Evolutionary conservation across 2,797 vertebrate genomes (phyloP).

Genomic region (Triplophysa bombifrons): DNA sequence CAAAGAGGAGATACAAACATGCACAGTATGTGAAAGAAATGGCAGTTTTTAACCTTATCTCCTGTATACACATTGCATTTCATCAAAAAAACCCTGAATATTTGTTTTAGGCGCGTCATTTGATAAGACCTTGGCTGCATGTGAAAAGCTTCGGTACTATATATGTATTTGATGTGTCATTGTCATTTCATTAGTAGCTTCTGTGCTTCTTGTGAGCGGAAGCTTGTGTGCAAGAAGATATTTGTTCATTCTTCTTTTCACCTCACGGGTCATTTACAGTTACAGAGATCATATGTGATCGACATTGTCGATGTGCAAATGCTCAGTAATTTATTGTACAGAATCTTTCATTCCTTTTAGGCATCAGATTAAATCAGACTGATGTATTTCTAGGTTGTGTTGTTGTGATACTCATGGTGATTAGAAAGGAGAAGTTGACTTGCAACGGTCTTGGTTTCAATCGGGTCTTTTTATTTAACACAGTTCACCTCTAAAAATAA

Average conservation of each 20-base stretch:
- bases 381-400: neutral
- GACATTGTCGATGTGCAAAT: neutral
- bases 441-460: too few species aligned
- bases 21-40: too few species aligned
- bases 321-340: neutral
- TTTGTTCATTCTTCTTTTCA: neutral
- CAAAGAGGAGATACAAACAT: too few species aligned
- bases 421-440: neutral
- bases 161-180: too few species aligned
- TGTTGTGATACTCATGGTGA: neutral
- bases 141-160: neutral
- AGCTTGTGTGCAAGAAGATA: neutral
- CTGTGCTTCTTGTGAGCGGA: conserved; percentile 3
- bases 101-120: too few species aligned
- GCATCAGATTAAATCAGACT: neutral
- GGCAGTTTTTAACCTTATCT: too few species aligned
- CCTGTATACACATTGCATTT: too few species aligned
- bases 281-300: neutral
- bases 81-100: too few species aligned
- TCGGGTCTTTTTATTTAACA: too few species aligned
- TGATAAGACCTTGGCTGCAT: neutral
- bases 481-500: too few species aligned
- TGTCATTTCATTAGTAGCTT: neutral
- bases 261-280: neutral
- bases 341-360: neutral